Evolutionary conservation across 2,797 vertebrate species (phyloP).

Genomic region (Hipposideros larvatus): DNA sequence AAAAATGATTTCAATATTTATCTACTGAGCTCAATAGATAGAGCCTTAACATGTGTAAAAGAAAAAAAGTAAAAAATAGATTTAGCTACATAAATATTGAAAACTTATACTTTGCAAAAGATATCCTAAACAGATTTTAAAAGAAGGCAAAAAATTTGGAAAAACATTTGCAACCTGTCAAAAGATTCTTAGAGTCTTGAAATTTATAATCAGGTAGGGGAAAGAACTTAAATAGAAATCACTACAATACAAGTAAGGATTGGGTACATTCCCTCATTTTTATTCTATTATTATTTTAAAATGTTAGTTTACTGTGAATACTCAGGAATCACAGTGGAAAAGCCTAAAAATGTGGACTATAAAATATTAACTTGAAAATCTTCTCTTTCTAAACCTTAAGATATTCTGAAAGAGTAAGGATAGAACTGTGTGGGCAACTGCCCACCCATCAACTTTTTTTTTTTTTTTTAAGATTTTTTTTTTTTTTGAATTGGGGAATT

Average conservation of each 20-base stretch:
- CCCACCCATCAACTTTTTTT: not conserved
- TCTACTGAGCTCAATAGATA: not conserved
- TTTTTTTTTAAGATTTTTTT: no score
- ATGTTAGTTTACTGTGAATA: constrained; percentile 21
- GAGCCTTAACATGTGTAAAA: not conserved
- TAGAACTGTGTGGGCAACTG: not conserved
- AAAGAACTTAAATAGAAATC: not conserved
- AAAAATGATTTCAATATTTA: not conserved
- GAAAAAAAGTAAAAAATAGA: not conserved
- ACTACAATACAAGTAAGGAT: not conserved
- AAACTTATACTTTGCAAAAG: constrained; percentile 8
- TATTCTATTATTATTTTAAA: constrained; percentile 28
- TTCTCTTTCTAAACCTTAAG: constrained; percentile 27
- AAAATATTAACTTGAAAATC: constrained; percentile 35
- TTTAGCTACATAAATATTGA: not conserved
- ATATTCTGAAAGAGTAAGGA: not conserved
- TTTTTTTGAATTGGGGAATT: no score
- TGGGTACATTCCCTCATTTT: not conserved
- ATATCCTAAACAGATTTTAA: not conserved
- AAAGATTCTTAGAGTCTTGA: not conserved
- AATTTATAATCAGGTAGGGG: not conserved
- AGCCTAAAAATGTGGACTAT: not conserved
- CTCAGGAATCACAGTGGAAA: not conserved
- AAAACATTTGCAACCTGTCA: not conserved
- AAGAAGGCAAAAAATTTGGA: not conserved